Base-by-base conservation (phyloP, 2,113 vertebrate genomes). In the Collichthys lucidus region DNA sequence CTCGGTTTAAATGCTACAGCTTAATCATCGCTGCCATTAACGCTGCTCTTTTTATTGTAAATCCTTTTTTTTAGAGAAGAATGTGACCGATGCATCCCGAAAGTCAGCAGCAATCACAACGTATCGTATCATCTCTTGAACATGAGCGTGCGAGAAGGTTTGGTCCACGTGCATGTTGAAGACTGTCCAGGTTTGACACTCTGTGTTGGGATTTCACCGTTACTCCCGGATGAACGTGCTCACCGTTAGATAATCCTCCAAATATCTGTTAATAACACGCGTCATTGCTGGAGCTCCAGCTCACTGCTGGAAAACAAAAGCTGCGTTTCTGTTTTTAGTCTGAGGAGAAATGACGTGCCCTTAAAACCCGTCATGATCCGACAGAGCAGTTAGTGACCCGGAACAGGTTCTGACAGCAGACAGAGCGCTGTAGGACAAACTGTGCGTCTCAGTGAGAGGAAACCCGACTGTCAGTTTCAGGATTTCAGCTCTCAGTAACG, bases 161-260 rank as follows among this genome's bases (percentile, higher is more conserved):
- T 15, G 35, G 1, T n/a, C n/a, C 26, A 22, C 3, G 66, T 52
- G 35, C 35, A 8, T 40, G 35, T 40, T 40, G 35, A 8, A 40
- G 9, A 40, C 35, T 40, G 35, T 8, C 35, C 26, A 1, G 31
- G 22, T 66, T 22, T 31, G 17, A 78, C 77, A 7, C 69, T 15
- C 22, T 20, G n/a, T 0, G 7, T 12, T 42, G 50, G 70, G 82
- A 84, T 84, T 79, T 69, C 49, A 57, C 26, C 35, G 5, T 55
- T 49, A 35, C 11, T 15, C 49, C 11, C 3, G n/a, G 29, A 74
- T 74, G 44, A 66, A 81, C 24, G 63, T 53, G 20, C 29, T 46
- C 29, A 79, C 71, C 22, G 77, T 75, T 78, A 60, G 29, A n/a
- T 83, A 83, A 89, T 89, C 80, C 84, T 64, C 44, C 60, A 59